phyloP scores from a whole-genome alignment of 2,888 invertebrate genomes.

The Platycnemis pennipes region DNA sequence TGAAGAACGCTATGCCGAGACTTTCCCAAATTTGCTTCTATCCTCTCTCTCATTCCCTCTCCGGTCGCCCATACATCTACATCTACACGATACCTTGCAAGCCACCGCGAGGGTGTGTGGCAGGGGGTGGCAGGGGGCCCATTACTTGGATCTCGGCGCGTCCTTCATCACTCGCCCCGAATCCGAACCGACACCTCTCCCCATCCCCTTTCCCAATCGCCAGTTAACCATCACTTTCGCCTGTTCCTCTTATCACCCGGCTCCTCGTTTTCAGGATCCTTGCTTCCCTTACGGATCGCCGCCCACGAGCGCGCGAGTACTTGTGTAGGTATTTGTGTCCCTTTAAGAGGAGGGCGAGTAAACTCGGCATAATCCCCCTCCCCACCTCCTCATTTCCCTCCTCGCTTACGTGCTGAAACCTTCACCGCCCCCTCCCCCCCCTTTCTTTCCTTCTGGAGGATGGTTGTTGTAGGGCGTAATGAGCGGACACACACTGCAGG shows the following conservation, averaged over 20 bases:
- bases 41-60: too few species aligned
- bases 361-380: not conserved
- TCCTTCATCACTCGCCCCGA: not conserved
- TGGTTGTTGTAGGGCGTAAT: too few species aligned
- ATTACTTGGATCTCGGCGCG: too few species aligned
- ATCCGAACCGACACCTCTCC: not conserved
- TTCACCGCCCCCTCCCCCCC: not conserved
- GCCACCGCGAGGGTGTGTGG: too few species aligned
- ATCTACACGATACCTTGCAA: too few species aligned
- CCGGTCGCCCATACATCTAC: too few species aligned
- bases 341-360: not conserved
- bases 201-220: not conserved
- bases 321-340: not conserved
- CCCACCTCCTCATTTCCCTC: not conserved
- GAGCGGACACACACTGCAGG: too few species aligned
- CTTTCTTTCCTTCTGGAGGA: too few species aligned
- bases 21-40: too few species aligned
- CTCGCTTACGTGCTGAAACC: not conserved
- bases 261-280: not conserved
- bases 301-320: not conserved
- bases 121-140: too few species aligned
- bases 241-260: not conserved
- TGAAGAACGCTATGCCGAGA: too few species aligned
- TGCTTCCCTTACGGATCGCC: not conserved
- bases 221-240: constrained; percentile 6